Conservation (phyloP, 2,797 vertebrate species). For the Myotis pilosus region DNA sequence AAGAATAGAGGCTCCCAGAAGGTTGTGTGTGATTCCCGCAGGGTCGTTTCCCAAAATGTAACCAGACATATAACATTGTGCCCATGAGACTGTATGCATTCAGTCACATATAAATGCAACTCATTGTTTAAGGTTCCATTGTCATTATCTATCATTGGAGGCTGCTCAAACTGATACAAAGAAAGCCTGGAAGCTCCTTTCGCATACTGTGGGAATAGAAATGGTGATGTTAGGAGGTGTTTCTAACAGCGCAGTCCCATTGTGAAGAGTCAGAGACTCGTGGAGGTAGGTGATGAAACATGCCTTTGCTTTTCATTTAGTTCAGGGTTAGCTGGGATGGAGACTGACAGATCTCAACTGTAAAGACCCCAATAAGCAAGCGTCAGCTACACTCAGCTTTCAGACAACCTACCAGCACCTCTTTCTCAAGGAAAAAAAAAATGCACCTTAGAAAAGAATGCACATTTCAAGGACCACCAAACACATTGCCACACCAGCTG, state of each 20-base stretch:
- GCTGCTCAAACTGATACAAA: neutral
- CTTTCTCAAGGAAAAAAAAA: neutral
- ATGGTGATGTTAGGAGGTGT: neutral
- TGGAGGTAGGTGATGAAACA: rapidly evolving
- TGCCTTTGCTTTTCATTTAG: neutral
- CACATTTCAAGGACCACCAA: neutral
- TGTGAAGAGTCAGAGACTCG: neutral
- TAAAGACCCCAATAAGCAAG: neutral
- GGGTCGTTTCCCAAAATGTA: neutral
- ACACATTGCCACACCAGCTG: rapidly evolving
- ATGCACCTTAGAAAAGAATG: neutral
- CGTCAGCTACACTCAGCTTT: neutral
- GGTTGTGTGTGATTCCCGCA: neutral
- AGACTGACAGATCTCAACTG: rapidly evolving
- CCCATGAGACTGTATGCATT: neutral
- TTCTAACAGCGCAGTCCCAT: neutral
- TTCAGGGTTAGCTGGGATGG: neutral
- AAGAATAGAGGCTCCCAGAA: neutral
- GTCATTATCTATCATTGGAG: neutral
- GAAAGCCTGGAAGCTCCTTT: neutral
- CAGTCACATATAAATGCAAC: rapidly evolving
- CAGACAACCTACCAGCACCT: neutral
- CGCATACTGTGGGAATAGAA: neutral
- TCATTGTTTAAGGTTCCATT: neutral
- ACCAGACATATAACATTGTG: neutral